Base-by-base conservation (phyloP, 1,140 invertebrate genomes). In the Aradophagus sp. region DNA sequence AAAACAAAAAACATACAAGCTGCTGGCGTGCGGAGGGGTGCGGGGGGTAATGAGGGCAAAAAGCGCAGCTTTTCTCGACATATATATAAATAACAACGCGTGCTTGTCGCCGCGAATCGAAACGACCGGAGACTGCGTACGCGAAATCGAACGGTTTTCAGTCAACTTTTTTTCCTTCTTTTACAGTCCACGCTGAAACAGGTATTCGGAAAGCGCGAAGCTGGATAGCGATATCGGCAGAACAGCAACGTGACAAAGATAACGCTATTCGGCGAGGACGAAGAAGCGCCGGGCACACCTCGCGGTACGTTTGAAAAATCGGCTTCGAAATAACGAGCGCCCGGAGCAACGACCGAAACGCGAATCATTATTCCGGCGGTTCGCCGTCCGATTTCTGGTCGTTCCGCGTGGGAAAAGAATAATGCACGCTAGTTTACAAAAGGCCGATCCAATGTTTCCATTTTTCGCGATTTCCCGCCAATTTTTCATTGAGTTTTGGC, bases 131-230 rank as follows among this genome's bases (percentile, higher is more conserved):
- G 27, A 42, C 19, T 34, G 26, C 44, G 61, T 48, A 15, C 62
- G 62, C 70, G 58, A 73, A 72, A 73, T 67, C 70, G 70, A 67
- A 67, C 63, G 70, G 62, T 73, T 73, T 73, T 62, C 62, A 56
- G 48, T 3, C 56, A 53, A 66, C 53, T 62, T 73, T 69, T 61
- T 72, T 73, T 73, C 38, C n/a, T n/a, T n/a, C n/a, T n/a, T n/a
- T n/a, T n/a, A n/a, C n/a, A n/a, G n/a, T n/a, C 15, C 56, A 29
- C 10, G 56, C 55, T n/a, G 56, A 62, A 73, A 73, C 69, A 67
- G 56, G 69, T 66, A 72, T 72, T 66, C 62, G 62, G 62, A 66
- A 72, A 66, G 47, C 11, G 32, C 3, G 12, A 26, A 56, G 35
- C 13, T 12, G 45, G 32, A 48, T 59, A 26, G 41, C 31, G 20